Conservation (phyloP, 2,888 invertebrate genomes). For the Agriotes lineatus region DNA sequence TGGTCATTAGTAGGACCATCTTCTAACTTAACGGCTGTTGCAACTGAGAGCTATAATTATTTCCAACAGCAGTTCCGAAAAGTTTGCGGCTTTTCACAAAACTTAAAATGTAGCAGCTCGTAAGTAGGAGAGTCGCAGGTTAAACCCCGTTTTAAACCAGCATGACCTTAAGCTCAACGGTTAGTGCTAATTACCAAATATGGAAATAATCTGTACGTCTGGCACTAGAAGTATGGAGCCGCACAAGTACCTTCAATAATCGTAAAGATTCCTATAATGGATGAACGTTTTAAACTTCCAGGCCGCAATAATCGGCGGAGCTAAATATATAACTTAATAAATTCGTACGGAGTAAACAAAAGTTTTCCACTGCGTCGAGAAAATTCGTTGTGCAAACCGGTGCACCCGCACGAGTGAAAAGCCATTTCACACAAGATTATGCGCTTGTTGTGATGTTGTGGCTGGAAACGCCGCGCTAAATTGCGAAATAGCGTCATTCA, state of each 20-base stretch:
- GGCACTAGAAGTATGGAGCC: too few species aligned
- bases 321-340: slow-evolving; percentile 5
- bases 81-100: too few species aligned
- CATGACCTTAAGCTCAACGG: too few species aligned
- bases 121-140: too few species aligned
- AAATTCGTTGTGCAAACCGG: slow-evolving; percentile 1
- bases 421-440: background rate
- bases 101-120: too few species aligned
- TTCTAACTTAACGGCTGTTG: slow-evolving; percentile 19
- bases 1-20: slow-evolving; percentile 12
- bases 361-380: slow-evolving; percentile 19
- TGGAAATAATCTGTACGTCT: too few species aligned
- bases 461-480: background rate
- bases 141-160: too few species aligned
- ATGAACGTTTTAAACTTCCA: slow-evolving; percentile 13
- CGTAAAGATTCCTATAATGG: background rate
- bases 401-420: background rate
- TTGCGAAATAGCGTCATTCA: slow-evolving; percentile 2
- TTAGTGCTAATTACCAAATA: too few species aligned
- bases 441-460: slow-evolving; percentile 5
- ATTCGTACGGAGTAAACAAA: slow-evolving; percentile 8
- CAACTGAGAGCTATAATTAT: slow-evolving; percentile 15
- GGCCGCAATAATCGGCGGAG: background rate
- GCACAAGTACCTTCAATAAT: too few species aligned
- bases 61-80: background rate